Percentiles rank a stretch among this genome's conserved stretches.
Conservation (phyloP, 2,113 vertebrate species). For the Leucosticte australis region DNA sequence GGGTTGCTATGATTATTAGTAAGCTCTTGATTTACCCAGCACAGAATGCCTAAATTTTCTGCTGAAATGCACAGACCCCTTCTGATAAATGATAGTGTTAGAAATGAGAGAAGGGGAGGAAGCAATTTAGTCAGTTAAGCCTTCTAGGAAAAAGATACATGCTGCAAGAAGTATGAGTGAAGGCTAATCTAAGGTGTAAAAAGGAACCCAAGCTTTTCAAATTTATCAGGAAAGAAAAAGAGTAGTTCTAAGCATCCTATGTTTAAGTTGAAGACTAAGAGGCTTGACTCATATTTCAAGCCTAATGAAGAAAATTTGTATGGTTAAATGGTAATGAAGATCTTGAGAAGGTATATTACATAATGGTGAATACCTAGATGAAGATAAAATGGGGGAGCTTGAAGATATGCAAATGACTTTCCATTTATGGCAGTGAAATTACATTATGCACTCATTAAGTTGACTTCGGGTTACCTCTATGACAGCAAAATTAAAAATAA, state of each 20-base stretch:
- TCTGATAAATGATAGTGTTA: background rate
- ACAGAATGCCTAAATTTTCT: background rate
- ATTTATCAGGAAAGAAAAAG: background rate
- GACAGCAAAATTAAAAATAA: background rate
- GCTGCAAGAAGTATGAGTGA: slow-evolving; percentile 9
- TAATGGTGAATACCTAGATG: background rate
- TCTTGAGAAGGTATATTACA: background rate
- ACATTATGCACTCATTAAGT: background rate
- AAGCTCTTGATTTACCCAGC: background rate
- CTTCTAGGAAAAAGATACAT: background rate
- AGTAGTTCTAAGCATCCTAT: background rate
- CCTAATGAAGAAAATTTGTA: background rate
- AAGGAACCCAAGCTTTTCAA: background rate
- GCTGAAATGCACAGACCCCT: background rate
- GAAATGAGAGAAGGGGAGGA: background rate
- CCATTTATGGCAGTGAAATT: background rate
- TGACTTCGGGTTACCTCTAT: background rate
- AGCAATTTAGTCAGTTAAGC: background rate
- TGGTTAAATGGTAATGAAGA: background rate
- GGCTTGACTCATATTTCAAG: background rate
- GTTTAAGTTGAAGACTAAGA: background rate
- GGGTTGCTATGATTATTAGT: background rate
- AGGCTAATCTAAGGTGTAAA: background rate
- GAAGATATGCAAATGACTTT: background rate
- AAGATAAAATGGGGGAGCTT: slow-evolving; percentile 18